Conservation (phyloP, 2,888 invertebrate species). For the Pecten maximus region DNA sequence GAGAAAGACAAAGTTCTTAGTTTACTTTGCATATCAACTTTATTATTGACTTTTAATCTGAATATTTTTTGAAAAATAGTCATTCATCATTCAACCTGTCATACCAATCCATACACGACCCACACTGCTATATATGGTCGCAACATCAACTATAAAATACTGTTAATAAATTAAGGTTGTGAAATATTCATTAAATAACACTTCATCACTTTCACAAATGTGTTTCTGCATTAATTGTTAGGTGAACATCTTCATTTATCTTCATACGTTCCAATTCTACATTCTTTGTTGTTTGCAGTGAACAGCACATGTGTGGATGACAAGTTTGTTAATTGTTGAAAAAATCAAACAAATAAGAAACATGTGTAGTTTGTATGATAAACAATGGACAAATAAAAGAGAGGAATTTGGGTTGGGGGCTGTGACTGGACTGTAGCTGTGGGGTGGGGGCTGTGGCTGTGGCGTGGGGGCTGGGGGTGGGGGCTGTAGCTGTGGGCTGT, state of each 20-base stretch:
- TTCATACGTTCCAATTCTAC: not conserved
- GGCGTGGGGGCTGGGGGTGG: too few species aligned
- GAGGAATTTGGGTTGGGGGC: too few species aligned
- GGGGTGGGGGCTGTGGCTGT: too few species aligned
- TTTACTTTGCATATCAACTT: not conserved
- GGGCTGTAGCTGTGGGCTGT: too few species aligned
- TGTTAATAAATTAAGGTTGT: not conserved
- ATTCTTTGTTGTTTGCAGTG: not conserved
- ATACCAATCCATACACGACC: not conserved
- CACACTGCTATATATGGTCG: not conserved
- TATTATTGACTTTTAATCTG: not conserved
- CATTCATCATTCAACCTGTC: not conserved
- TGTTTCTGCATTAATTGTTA: not conserved
- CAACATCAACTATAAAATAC: not conserved
- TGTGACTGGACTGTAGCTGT: too few species aligned
- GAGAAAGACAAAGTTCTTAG: not conserved
- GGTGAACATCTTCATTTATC: not conserved
- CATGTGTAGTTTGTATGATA: too few species aligned
- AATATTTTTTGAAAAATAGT: not conserved
- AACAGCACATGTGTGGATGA: not conserved
- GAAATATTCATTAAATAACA: conserved; percentile 22
- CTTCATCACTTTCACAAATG: not conserved
- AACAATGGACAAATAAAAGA: too few species aligned
- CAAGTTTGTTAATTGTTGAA: not conserved
- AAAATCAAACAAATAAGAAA: too few species aligned